These are phyloP conservation scores for Amblyopsis rosae DNA, from an alignment of 2,113 vertebrate species.

Conservation along the genomic window DNA sequence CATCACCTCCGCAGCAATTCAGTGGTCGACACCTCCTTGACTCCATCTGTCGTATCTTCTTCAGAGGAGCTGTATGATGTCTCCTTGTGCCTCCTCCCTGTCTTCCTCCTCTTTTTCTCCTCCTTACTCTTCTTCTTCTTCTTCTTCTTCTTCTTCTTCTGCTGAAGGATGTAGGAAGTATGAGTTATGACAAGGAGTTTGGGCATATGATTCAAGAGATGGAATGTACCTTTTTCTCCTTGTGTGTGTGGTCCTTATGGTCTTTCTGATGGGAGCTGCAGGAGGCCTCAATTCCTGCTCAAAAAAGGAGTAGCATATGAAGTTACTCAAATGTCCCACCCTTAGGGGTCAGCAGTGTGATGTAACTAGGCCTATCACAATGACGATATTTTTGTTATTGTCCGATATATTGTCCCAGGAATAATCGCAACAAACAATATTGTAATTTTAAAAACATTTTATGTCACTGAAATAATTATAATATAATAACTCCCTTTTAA, in stretches of 20 bases:
- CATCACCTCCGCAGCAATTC: slow-evolving; percentile 84
- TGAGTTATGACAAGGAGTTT: not conserved
- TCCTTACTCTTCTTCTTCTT: slow-evolving; percentile 91
- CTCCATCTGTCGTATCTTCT: slow-evolving; percentile 45
- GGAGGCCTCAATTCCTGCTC: slow-evolving; percentile 14
- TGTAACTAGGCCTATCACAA: not conserved
- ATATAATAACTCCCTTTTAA: too few species aligned
- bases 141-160: slow-evolving; percentile 72
- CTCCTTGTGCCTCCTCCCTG: slow-evolving; percentile 77
- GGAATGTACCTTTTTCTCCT: not conserved
- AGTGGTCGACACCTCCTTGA: slow-evolving; percentile 57
- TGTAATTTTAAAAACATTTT: too few species aligned
- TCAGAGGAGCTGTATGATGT: slow-evolving; percentile 74
- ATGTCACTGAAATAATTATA: too few species aligned
- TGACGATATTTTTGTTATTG: too few species aligned
- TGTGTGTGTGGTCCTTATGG: too few species aligned
- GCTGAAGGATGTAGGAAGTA: slow-evolving; percentile 7
- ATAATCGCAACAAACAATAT: too few species aligned
- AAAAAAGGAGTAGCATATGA: slow-evolving; percentile 1
- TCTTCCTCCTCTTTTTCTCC: slow-evolving; percentile 82
- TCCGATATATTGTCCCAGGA: too few species aligned
- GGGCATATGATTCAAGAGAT: not conserved
- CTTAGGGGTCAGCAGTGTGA: not conserved
- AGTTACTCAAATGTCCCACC: not conserved
- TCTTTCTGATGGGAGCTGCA: too few species aligned